These are phyloP conservation scores for Corythornis madagascariensis DNA, from an alignment of 2,113 vertebrate genomes.

Conservation along the genomic window DNA sequence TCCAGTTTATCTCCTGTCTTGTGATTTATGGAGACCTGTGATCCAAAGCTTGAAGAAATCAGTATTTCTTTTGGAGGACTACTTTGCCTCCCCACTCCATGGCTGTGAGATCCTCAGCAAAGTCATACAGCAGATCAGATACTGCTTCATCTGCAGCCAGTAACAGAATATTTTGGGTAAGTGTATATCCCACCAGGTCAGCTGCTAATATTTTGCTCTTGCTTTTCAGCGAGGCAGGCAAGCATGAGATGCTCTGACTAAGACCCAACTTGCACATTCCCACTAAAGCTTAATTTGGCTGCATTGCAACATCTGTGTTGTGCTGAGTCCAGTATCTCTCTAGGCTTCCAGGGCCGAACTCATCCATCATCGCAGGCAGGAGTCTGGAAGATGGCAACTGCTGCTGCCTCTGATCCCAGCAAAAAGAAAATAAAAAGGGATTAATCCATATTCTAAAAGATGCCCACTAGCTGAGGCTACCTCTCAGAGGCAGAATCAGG, in stretches of 20 bases:
- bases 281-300: constrained; percentile 70
- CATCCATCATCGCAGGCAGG: constrained; percentile 76
- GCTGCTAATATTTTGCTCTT: constrained; percentile 69
- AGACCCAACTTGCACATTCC: constrained; percentile 62
- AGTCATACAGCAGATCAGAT: constrained; percentile 49
- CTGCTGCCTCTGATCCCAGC: constrained; percentile 47
- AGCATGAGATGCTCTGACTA: constrained; percentile 65
- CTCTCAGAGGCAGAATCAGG: background rate
- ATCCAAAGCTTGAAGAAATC: background rate
- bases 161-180: constrained; percentile 59
- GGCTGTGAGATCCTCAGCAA: constrained; percentile 38
- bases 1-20: background rate
- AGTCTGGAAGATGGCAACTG: constrained; percentile 63
- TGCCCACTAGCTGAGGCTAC: background rate
- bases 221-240: constrained; percentile 54
- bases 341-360: constrained; percentile 50
- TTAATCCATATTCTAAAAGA: constrained; percentile 18
- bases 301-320: constrained; percentile 70
- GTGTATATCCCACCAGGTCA: constrained; percentile 58
- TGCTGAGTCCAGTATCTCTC: constrained; percentile 71
- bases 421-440: background rate
- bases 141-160: constrained; percentile 47
- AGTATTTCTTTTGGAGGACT: constrained; percentile 22
- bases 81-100: background rate
- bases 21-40: background rate